Evolutionary conservation across 2,888 invertebrate species (phyloP), one percentile per base, ranked within the genome.

Genomic region (Chloromyia formosa): DNA sequence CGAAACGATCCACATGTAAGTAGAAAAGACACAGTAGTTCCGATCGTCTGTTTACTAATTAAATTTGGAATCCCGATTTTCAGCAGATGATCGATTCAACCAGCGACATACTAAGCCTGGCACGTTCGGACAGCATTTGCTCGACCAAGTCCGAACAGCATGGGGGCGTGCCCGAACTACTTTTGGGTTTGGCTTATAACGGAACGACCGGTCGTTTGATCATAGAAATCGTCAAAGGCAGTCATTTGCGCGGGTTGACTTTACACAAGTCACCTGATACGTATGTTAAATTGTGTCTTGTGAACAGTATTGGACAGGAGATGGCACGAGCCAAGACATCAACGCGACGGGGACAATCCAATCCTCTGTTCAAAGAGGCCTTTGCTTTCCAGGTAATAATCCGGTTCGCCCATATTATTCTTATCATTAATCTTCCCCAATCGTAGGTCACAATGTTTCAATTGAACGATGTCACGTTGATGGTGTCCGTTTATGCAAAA

Each of bases 301-400:
- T 96, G 81, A 95, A 95, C 84, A 95, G 95, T 80, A 94, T 94
- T 79, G 96, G 97, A 18, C 94, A 95, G 87, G 96, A 97, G 87
- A 92, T 97, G 87, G 94, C 94, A 0, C 91, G 95, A 78, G 94
- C 95, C 83, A 97, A 97, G 87, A 96, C 97, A 49, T 95, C 95
- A 73, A 92, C 96, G 14, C 88, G 95, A 78, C 90, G 97, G 69
- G 95, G 96, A 12, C 96, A 97, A 86, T 96, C 97, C 64, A 97
- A 97, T 88, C 97, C 97, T 53, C 89, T 97, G 12, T 97, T 95
- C 85, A 97, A 97, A 85, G 97, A 97, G 86, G 94, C 95, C 1
- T 97, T 97, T 84, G 93, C 97, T 86, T 97, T 97, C 87, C 97
- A 97, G 90, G 94, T 94, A 84, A 49, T 12, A n/a, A n/a, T n/a